A percentile compares a stretch with the other conserved stretches of the same genome.
Evolutionary conservation across 2,797 vertebrate genomes (phyloP).

Genomic region (Morelia viridis): DNA sequence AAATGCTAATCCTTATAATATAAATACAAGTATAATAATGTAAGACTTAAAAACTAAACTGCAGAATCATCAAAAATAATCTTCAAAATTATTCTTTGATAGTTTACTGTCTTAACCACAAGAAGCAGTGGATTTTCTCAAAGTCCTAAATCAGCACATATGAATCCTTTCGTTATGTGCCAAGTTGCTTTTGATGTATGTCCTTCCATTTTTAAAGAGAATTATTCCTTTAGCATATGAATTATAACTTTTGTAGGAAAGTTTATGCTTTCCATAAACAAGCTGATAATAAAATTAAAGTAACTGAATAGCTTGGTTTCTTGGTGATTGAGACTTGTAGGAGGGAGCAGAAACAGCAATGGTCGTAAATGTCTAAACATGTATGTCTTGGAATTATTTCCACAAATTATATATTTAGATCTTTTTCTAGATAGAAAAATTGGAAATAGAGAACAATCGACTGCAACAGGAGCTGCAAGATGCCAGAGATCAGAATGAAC

Average conservation of each 20-base stretch:
- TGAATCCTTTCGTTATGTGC: not conserved
- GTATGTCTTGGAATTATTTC: not conserved
- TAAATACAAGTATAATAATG: not conserved
- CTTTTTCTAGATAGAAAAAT: constrained; percentile 86
- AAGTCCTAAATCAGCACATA: constrained; percentile 16
- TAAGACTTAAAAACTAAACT: not conserved
- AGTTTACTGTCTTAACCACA: not conserved
- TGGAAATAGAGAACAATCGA: constrained; percentile 83
- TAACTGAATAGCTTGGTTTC: not conserved
- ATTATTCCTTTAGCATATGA: not conserved
- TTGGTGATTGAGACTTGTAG: not conserved
- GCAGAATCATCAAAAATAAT: constrained; percentile 6
- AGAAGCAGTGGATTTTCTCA: not conserved
- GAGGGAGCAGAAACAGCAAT: not conserved
- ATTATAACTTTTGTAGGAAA: not conserved
- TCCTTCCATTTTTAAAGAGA: not conserved
- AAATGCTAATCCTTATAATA: not conserved
- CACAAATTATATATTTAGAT: not conserved
- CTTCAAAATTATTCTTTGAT: not conserved
- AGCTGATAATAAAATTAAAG: not conserved
- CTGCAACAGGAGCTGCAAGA: constrained; percentile 94
- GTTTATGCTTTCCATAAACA: constrained; percentile 5
- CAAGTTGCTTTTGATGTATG: constrained; percentile 5
- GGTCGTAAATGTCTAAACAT: not conserved
- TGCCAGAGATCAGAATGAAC: constrained; percentile 95